phyloP scores from a whole-genome alignment of 2,113 vertebrate species.

The Rhinoptilus africanus region DNA sequence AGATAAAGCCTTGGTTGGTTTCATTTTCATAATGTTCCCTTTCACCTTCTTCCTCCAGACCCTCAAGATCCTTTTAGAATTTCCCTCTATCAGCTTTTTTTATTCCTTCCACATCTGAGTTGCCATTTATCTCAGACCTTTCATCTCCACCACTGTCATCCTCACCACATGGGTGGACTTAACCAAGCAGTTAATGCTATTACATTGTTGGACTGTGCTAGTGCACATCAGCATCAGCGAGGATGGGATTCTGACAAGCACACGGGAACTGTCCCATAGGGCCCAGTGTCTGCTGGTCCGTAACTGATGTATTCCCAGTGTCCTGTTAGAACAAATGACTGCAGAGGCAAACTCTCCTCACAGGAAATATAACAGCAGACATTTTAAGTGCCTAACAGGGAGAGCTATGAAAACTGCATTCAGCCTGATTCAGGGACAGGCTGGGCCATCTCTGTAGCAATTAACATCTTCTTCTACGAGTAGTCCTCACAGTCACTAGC shows the following conservation, averaged over 20 bases:
- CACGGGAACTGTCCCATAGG: background rate
- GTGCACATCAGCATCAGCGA: background rate
- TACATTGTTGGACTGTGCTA: background rate
- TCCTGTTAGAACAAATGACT: background rate
- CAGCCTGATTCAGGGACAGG: background rate
- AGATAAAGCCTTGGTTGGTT: background rate
- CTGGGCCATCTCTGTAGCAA: background rate
- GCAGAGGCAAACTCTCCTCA: background rate
- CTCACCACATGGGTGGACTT: background rate
- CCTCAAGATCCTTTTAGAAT: background rate
- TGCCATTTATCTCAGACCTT: background rate
- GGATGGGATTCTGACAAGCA: background rate
- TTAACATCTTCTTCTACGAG: background rate
- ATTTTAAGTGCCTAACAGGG: background rate
- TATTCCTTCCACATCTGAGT: background rate
- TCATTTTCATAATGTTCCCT: background rate
- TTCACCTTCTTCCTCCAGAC: background rate
- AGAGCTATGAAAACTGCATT: background rate
- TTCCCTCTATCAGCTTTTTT: background rate
- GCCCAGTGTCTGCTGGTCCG: background rate
- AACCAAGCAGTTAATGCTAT: background rate
- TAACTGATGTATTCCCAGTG: background rate
- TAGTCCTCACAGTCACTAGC: fast-evolving
- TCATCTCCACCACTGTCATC: background rate
- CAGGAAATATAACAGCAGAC: background rate